These are phyloP conservation scores for Himalopsyche anomala DNA, from an alignment of 2,888 invertebrate species.

Conservation along the genomic window DNA sequence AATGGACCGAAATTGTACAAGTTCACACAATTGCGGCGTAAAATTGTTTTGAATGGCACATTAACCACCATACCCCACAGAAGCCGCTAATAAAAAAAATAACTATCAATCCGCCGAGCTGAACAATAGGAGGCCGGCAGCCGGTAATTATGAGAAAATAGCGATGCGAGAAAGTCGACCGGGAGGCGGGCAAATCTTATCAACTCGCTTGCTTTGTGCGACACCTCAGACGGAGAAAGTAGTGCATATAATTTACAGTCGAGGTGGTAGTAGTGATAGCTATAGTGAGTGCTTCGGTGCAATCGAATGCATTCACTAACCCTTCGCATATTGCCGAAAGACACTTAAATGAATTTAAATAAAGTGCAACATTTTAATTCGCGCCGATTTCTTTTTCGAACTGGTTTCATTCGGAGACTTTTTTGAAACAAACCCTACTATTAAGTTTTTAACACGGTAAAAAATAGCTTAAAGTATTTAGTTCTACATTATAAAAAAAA, in stretches of 20 bases:
- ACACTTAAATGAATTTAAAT: no score
- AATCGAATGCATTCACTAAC: not conserved
- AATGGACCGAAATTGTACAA: not conserved
- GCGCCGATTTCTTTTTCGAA: no score
- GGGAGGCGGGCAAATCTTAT: not conserved
- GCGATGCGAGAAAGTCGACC: not conserved
- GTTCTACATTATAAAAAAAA: no score
- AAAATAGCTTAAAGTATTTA: no score
- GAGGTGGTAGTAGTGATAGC: not conserved
- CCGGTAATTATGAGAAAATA: constrained; percentile 2
- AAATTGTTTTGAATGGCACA: not conserved
- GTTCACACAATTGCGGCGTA: constrained; percentile 26
- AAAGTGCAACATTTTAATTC: no score
- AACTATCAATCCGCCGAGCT: not conserved
- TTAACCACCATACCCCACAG: not conserved
- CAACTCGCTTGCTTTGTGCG: not conserved
- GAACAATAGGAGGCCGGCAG: not conserved
- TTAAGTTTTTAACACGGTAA: no score
- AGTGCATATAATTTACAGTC: constrained; percentile 19
- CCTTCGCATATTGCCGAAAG: not conserved
- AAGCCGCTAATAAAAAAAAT: not conserved
- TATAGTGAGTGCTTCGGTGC: not conserved
- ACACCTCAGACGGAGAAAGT: constrained; percentile 3
- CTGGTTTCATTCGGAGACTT: no score
- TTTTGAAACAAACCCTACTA: no score